Evolutionary conservation across 2,113 vertebrate species (phyloP), one percentile per base, ranked within the genome.

Genomic region (Galbula dea): DNA sequence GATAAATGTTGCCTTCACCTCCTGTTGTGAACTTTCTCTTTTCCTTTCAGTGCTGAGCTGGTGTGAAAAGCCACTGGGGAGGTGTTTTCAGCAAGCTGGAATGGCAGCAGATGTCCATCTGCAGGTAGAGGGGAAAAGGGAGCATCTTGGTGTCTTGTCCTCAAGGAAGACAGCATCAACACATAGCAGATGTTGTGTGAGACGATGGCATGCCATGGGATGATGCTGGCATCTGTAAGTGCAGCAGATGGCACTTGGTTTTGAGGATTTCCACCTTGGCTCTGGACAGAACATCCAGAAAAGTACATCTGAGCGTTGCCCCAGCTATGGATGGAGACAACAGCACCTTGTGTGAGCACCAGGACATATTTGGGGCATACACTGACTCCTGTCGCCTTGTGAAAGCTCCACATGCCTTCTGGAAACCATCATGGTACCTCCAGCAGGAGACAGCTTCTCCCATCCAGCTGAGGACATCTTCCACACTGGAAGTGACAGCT

Each of bases 341-440:
- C 19, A 15, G 18, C 52, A 29, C 49, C 18, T 59, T 11, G n/a
- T 4, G 1, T 19, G 37, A 77, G 54, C 48, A 27, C 20, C 8
- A 6, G 34, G 58, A 49, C 48, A 14, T 10, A 0, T 27, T 7
- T 2, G 9, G 41, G 51, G 37, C 30, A 27, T 73, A 48, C 2
- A 0, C 3, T 3, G 14, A 16, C 36, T 68, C 58, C 46, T 3
- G 7, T 27, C 37, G 11, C 34, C 52, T 5, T 6, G 14, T 0
- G n/a, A 12, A 29, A 57, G 26, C 46, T 83, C 71, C 52, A 7
- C 34, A 4, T 30, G 78, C 32, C 51, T 75, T 62, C 63, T 59
- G 43, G n/a, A 32, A 58, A 23, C 26, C 9, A 39, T 5, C 34
- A 10, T 0, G 10, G 71, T 13, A 13, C 46, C 54, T 36, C 43